Evolutionary conservation across 2,113 vertebrate species (phyloP), one percentile per base, ranked within the genome.

Genomic region (Pogona vitticeps): DNA sequence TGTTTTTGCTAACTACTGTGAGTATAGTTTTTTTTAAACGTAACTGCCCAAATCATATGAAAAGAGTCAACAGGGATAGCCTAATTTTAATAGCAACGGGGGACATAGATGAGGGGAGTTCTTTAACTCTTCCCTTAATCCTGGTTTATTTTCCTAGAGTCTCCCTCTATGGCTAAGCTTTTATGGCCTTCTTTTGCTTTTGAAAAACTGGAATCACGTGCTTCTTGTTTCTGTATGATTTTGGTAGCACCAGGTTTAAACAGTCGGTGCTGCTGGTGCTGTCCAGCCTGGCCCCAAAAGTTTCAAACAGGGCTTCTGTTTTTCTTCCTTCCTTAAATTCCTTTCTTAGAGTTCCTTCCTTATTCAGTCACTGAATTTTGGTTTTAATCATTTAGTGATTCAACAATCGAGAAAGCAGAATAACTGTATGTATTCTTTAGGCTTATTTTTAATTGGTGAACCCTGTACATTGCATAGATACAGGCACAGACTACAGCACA

Each of bases 371-470:
- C 0, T 75, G 0, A 21, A 78, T 88, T 90, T 23, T 1, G 52
- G 68, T 58, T 91, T 88, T 76, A 84, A 61, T 90, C 89, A 86
- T 26, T n/a, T 5, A 84, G 0, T 77, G 33, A 12, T 91, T 80
- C 65, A 78, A 31, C 13, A 85, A 82, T 82, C 4, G 84, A n/a
- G 75, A 17, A 76, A 65, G 20, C 33, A 78, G 77, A 87, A 86
- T 1, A 9, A 17, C 67, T 90, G 40, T 61, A 28, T 82, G 18
- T 31, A 82, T 72, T 90, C 38, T 76, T 72, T n/a, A 73, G 63
- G 31, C 85, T n/a, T 78, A 68, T 76, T 3, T 76, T 86, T 65
- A 75, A 23, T 10, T 76, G n/a, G 31, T 85, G 15, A 86, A 40
- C 82, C n/a, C 13, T 73, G 1, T 40, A 4, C 84, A 1, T 86